Evolutionary conservation across 2,113 vertebrate genomes (phyloP), one percentile per base, ranked within the genome.

Genomic region (Rostratula benghalensis): DNA sequence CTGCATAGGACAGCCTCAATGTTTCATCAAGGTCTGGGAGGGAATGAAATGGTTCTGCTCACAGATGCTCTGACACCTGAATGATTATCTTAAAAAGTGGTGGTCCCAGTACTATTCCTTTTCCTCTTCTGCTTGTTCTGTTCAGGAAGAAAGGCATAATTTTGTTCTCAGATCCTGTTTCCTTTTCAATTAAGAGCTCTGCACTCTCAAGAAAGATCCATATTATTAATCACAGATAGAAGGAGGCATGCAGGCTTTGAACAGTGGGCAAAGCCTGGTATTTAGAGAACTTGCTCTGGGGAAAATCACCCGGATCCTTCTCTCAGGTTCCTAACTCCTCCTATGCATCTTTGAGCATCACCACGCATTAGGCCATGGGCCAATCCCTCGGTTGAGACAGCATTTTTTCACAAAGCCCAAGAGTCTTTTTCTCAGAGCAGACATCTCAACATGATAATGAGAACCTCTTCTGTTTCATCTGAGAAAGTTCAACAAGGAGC

Each of bases 181-280:
- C 46, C 51, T 81, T 92, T 93, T 91, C 75, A 90, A 70, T 92
- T 83, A 77, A 83, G n/a, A 37, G 25, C 9, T 87, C 64, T 75
- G 51, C 33, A 11, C 16, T 86, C 54, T 77, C 18, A 68, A 28
- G 59, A 28, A 93, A 78, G 35, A 71, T 43, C 64, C 14, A 27
- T 78, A 28, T 81, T 83, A 87, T 81, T 83, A 92, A 87, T 68
- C 60, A 43, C 56, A 87, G 60, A 46, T 54, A 50, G 76, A 88
- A 89, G 56, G 37, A 86, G 43, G 35, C 54, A 70, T 0, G 0
- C 10, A 60, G 71, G 17, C 50, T 97, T 86, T 65, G 46, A 89
- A 67, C 50, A 59, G 41, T 1, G 6, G 43, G 37, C 0, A 0
- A 83, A 87, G 15, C 4, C 83, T 71, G 54, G 4, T 68, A 57